Percentiles rank a stretch among this genome's conserved stretches.
Evolutionary conservation across 2,113 vertebrate species (phyloP).

Genomic region (Heptranchias perlo): DNA sequence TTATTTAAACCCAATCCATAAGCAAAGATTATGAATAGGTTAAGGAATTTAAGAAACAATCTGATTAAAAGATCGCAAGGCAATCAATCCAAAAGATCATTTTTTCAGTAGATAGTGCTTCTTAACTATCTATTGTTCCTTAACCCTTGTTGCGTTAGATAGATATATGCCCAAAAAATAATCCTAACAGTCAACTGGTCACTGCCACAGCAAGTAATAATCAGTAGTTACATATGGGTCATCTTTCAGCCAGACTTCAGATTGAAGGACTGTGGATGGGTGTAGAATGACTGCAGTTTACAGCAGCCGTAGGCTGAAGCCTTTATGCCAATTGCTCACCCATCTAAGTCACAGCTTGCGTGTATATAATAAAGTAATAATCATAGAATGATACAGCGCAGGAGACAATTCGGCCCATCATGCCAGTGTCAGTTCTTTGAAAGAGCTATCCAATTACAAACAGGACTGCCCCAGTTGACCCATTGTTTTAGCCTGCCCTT

Average conservation of each 20-base stretch:
- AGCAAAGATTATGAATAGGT: not conserved
- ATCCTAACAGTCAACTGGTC: not conserved
- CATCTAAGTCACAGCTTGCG: not conserved
- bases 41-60: not conserved
- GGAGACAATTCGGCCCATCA: too few species aligned
- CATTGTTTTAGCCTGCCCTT: too few species aligned
- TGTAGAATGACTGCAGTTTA: not conserved
- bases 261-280: not conserved
- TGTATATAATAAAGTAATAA: not conserved
- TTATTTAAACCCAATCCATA: not conserved
- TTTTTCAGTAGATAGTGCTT: not conserved
- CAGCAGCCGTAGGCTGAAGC: not conserved
- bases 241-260: not conserved
- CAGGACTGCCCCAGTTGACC: too few species aligned
- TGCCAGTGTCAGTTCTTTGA: too few species aligned
- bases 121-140: not conserved
- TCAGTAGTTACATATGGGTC: not conserved
- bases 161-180: not conserved
- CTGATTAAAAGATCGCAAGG: not conserved
- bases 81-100: not conserved
- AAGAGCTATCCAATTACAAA: too few species aligned
- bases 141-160: not conserved
- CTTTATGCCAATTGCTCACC: not conserved
- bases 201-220: not conserved
- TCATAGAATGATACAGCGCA: too few species aligned